Evolutionary conservation across 2,888 invertebrate species (phyloP).

Genomic region (Agrotis clavis): DNA sequence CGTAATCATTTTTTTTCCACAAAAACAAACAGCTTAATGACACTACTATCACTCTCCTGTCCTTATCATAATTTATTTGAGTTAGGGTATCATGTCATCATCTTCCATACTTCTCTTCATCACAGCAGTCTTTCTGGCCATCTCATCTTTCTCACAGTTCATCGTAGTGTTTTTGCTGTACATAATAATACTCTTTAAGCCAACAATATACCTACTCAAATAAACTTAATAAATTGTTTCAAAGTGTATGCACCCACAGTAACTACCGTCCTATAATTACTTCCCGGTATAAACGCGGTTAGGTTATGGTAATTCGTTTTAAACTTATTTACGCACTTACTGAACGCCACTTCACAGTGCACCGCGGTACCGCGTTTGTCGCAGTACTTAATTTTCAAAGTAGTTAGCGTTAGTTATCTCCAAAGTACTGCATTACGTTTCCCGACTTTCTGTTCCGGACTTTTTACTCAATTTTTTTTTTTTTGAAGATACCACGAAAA

Average conservation of each 20-base stretch:
- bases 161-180: background rate
- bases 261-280: conserved; percentile 35
- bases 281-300: conserved; percentile 20
- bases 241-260: conserved; percentile 1
- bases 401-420: conserved; percentile 58
- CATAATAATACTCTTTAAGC: background rate
- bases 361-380: conserved; percentile 49
- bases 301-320: conserved; percentile 55
- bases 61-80: no score
- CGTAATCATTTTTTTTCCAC: no score
- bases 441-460: conserved; percentile 20
- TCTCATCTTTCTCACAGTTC: background rate
- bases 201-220: background rate
- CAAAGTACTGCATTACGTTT: conserved; percentile 47
- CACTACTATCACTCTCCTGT: no score
- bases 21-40: no score
- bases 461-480: conserved; percentile 18
- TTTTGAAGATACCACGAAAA: conserved; percentile 59
- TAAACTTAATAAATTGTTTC: background rate
- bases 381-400: conserved; percentile 57
- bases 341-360: conserved; percentile 43
- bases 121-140: background rate
- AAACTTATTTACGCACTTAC: conserved; percentile 58
- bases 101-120: no score
- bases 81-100: no score